These are phyloP conservation scores for Saxicola maurus DNA, from an alignment of 2,797 vertebrate genomes.

Conservation along the genomic window DNA sequence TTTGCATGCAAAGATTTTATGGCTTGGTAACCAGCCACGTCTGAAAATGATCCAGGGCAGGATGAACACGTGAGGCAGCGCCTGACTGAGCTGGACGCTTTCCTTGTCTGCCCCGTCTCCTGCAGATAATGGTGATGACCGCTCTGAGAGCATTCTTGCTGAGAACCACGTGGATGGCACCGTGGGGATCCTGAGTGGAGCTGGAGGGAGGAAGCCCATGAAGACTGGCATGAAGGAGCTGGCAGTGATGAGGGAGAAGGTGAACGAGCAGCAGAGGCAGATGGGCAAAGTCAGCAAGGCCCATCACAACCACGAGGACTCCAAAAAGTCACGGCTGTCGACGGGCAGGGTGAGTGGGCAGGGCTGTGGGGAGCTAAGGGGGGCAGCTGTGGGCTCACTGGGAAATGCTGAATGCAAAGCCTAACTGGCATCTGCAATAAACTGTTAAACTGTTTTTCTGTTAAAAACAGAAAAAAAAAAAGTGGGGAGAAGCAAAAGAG, in stretches of 20 bases:
- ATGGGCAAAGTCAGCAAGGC: constrained; percentile 70
- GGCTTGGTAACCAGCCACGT: not conserved
- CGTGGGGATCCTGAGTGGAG: constrained; percentile 45
- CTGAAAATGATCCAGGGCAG: not conserved
- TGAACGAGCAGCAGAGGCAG: constrained; percentile 73
- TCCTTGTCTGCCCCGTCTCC: not conserved
- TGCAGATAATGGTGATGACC: constrained; percentile 67
- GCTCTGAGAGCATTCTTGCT: constrained; percentile 46
- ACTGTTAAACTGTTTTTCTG: not conserved
- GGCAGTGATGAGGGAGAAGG: constrained; percentile 73
- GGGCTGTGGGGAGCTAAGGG: not conserved
- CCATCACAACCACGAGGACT: constrained; percentile 64
- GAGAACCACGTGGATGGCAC: constrained; percentile 71
- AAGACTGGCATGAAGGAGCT: constrained; percentile 72
- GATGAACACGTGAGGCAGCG: not conserved
- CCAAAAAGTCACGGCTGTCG: constrained; percentile 70
- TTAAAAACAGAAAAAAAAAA: not conserved
- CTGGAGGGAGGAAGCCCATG: constrained; percentile 57
- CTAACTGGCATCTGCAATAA: not conserved
- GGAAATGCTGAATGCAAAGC: not conserved
- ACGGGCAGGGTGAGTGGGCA: constrained; percentile 68
- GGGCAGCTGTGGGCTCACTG: not conserved
- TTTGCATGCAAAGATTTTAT: constrained; percentile 46
- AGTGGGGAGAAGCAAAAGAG: rapidly evolving
- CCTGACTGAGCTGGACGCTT: constrained; percentile 1